These are phyloP conservation scores for Choristoneura fumiferana DNA, from an alignment of 1,140 invertebrate species.

Conservation along the genomic window DNA sequence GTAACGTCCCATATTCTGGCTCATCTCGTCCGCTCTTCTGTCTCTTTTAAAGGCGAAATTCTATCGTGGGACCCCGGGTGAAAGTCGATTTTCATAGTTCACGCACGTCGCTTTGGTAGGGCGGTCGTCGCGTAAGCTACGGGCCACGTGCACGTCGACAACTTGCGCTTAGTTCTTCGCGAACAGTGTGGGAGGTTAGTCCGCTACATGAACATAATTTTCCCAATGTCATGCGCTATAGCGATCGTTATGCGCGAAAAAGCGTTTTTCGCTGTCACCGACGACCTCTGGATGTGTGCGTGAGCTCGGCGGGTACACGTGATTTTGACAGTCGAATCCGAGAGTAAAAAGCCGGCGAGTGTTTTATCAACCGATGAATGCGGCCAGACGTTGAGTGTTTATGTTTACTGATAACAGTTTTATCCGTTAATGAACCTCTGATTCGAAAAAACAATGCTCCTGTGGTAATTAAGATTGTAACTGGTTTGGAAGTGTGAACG, in stretches of 20 bases:
- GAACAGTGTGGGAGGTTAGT: slow-evolving; percentile 76
- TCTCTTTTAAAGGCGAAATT: slow-evolving; percentile 45
- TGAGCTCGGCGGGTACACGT: slow-evolving; percentile 50
- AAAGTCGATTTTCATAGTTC: slow-evolving; percentile 65
- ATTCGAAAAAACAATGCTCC: background rate
- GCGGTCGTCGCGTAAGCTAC: slow-evolving; percentile 69
- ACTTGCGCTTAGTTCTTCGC: slow-evolving; percentile 76
- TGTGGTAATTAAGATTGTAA: background rate
- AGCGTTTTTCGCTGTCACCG: slow-evolving; percentile 43
- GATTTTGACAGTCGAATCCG: slow-evolving; percentile 62
- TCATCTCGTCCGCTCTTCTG: slow-evolving; percentile 48
- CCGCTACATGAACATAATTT: slow-evolving; percentile 66
- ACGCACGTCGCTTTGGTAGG: slow-evolving; percentile 59
- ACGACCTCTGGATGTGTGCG: slow-evolving; percentile 40
- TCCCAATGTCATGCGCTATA: slow-evolving; percentile 63
- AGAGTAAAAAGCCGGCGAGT: slow-evolving; percentile 48
- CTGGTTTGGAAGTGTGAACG: background rate
- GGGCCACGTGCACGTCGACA: slow-evolving; percentile 70
- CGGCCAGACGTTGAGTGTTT: slow-evolving; percentile 43
- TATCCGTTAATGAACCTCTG: slow-evolving; percentile 3
- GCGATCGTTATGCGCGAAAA: slow-evolving; percentile 49
- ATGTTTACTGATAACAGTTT: slow-evolving; percentile 43
- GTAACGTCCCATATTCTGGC: slow-evolving; percentile 70
- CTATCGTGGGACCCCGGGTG: slow-evolving; percentile 42
- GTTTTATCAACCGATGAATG: slow-evolving; percentile 38